phyloP scores from a whole-genome alignment of 92 coral and sea anemone genomes.

The Porites rus region DNA sequence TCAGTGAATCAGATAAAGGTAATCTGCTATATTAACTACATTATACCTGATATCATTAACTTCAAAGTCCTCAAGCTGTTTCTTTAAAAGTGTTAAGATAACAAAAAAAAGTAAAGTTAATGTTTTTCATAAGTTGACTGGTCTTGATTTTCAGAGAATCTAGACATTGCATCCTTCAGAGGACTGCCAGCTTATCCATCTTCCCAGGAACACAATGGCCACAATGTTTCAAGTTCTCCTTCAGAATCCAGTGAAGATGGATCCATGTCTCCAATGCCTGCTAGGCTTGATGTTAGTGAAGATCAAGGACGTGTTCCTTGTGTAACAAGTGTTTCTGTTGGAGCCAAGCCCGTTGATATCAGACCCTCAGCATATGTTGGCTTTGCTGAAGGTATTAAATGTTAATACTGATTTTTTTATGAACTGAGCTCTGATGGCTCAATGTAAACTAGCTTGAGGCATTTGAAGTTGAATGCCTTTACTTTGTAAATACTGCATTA shows the following conservation, averaged over 20 bases:
- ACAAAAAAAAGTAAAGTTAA: too few species aligned
- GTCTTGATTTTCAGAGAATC: slow-evolving; percentile 66
- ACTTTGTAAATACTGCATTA: too few species aligned
- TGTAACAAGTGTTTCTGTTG: slow-evolving; percentile 46
- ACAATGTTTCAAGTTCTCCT: slow-evolving; percentile 29
- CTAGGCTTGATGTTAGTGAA: neutral
- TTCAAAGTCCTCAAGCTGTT: neutral
- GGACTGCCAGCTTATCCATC: slow-evolving; percentile 68
- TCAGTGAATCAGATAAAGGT: slow-evolving; percentile 98
- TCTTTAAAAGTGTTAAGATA: too few species aligned
- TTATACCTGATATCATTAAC: too few species aligned
- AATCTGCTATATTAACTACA: neutral
- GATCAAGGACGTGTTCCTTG: slow-evolving; percentile 14
- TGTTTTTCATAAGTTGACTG: neutral
- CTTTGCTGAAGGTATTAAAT: slow-evolving; percentile 39
- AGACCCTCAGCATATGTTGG: slow-evolving; percentile 45
- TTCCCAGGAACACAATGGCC: neutral
- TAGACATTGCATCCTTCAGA: slow-evolving; percentile 84
- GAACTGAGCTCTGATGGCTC: too few species aligned
- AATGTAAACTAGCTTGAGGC: too few species aligned
- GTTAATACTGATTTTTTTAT: neutral
- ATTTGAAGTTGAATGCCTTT: too few species aligned
- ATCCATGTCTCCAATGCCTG: slow-evolving; percentile 26
- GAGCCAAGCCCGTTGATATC: slow-evolving; percentile 16
- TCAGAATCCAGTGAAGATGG: slow-evolving; percentile 25